Evolutionary conservation across 64 coral and sea anemone genomes (phyloP), one percentile per base, ranked within the genome.

Genomic region (Exaiptasia diaphana): DNA sequence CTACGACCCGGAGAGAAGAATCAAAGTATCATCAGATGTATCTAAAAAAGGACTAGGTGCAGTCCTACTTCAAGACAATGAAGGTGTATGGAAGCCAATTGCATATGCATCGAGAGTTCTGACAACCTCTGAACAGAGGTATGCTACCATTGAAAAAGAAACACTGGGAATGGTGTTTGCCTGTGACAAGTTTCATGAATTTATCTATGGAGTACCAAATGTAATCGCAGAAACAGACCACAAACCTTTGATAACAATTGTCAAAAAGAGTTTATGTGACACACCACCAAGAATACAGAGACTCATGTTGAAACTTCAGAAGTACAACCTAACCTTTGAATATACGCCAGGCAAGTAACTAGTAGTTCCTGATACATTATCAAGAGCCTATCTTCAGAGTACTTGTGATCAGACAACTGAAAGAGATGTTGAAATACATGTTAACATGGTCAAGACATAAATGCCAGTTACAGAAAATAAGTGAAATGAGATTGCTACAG

Each of bases 21-120:
- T 55, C 14, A 83, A 71, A 21, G 61, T 83, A 6, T 71, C 81
- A 35, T 72, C 65, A 5, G 81, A 83, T 54, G 64, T 30, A 9
- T 38, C 27, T 34, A 83, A 83, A 41, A 41, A 35, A 33, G 81
- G 81, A 36, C 64, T 83, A 15, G 75, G 75, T 1, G 75, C 75
- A 58, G 53, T 78, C 20, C 50, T 78, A 33, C 26, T 78, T 1
- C 75, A 78, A 32, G 52, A 78, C 14, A 32, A 78, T 58, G 50
- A 78, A 3, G 53, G 40, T 33, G 36, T 14, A 34, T 57, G 46
- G 75, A 36, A 38, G 50, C 75, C 75, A 9, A 52, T 58, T 28
- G 31, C 52, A 17, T 78, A 78, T 39, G 75, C 75, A 13, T 78
- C 75, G 18, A 53, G 50, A 61, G 54, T 25, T 3, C 55, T 74